Conservation (phyloP, 2,113 vertebrate species). For the Pomatostomus ruficeps region DNA sequence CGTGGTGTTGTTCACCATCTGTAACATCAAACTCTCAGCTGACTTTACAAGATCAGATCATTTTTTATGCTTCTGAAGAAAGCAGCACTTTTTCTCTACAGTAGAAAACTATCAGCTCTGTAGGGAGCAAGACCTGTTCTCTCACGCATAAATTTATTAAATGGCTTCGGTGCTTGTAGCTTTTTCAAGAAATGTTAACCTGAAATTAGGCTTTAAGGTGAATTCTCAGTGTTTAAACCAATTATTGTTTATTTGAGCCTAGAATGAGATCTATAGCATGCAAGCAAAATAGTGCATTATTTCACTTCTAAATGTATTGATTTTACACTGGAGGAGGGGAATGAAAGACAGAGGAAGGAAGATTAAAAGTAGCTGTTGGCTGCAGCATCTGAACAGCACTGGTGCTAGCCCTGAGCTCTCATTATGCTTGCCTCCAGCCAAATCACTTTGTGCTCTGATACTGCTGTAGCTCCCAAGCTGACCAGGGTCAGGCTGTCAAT, state of each 20-base stretch:
- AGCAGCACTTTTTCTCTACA: not conserved
- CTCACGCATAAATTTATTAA: not conserved
- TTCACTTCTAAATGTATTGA: slow-evolving; percentile 45
- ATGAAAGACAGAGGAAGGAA: slow-evolving; percentile 26
- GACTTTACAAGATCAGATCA: not conserved
- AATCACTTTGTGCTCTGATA: slow-evolving; percentile 58
- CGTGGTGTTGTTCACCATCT: not conserved
- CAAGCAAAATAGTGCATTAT: not conserved
- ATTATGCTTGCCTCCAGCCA: slow-evolving; percentile 56
- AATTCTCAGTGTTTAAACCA: not conserved
- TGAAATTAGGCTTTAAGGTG: not conserved
- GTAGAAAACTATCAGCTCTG: not conserved
- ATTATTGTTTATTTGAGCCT: slow-evolving; percentile 9
- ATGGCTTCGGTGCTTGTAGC: not conserved
- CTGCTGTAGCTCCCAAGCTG: slow-evolving; percentile 29
- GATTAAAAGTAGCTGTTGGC: slow-evolving; percentile 48
- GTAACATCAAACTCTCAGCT: not conserved
- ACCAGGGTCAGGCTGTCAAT: slow-evolving; percentile 53
- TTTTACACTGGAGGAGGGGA: not conserved
- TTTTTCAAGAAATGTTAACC: not conserved
- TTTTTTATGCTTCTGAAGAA: not conserved
- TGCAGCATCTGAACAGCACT: slow-evolving; percentile 12
- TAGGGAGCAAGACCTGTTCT: not conserved
- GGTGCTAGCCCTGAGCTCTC: slow-evolving; percentile 50
- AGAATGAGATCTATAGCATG: not conserved